Conservation (phyloP, 2,113 vertebrate genomes). For the Oophaga pumilio region DNA sequence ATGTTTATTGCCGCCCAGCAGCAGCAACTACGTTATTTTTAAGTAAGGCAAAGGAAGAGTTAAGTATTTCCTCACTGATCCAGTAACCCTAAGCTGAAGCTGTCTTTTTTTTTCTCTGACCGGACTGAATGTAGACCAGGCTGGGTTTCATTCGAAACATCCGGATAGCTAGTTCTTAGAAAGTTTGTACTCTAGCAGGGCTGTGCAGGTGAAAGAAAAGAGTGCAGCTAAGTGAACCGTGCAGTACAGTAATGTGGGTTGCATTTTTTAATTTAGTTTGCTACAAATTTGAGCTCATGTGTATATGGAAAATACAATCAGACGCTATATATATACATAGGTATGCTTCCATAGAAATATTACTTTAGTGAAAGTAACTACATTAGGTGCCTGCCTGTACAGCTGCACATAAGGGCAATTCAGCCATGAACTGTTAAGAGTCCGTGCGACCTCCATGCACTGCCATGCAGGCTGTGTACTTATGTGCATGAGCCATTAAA, state of each 20-base stretch:
- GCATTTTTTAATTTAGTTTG: background rate
- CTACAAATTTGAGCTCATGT: no score
- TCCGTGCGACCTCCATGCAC: background rate
- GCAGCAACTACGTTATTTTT: background rate
- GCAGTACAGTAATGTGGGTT: no score
- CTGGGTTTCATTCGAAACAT: conserved; percentile 1
- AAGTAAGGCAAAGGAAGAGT: background rate
- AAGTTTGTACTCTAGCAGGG: background rate
- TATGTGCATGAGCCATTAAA: no score
- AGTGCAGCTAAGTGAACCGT: background rate
- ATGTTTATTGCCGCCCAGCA: background rate
- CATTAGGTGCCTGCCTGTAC: no score
- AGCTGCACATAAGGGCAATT: no score
- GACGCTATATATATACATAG: no score
- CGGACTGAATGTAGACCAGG: background rate
- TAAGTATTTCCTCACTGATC: background rate
- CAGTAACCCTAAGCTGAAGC: background rate
- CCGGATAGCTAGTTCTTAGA: background rate
- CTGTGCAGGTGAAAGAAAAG: background rate
- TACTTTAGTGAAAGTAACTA: background rate
- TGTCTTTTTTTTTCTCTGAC: background rate
- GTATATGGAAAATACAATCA: background rate
- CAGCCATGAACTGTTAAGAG: background rate
- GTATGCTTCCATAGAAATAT: background rate
- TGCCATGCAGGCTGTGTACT: background rate